phyloP scores from a whole-genome alignment of 2,888 invertebrate species.

The Troides helena region DNA sequence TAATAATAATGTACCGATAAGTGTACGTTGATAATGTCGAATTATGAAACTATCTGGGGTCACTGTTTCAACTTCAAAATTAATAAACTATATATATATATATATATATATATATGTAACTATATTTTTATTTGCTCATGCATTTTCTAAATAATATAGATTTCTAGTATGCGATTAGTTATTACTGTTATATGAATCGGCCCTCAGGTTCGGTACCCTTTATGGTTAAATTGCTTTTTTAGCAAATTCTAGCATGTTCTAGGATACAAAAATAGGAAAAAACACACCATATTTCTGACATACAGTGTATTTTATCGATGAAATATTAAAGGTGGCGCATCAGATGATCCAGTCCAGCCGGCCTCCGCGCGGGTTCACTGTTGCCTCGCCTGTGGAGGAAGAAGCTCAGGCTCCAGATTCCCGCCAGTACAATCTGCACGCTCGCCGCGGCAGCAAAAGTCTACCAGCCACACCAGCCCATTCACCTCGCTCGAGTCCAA shows the following conservation, averaged over 20 bases:
- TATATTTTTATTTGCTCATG: too few species aligned
- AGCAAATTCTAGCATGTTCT: too few species aligned
- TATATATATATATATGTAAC: too few species aligned
- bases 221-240: too few species aligned
- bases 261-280: too few species aligned
- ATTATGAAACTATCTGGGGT: background rate
- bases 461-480: constrained; percentile 84
- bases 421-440: constrained; percentile 49
- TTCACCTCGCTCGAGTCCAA: constrained; percentile 82
- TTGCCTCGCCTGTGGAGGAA: constrained; percentile 61
- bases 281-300: background rate
- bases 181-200: too few species aligned
- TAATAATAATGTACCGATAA: background rate
- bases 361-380: constrained; percentile 66
- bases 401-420: constrained; percentile 45
- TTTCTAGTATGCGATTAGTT: too few species aligned
- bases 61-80: background rate
- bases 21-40: background rate
- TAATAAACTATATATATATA: too few species aligned
- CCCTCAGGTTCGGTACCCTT: too few species aligned
- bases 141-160: too few species aligned
- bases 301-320: background rate
- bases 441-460: constrained; percentile 84
- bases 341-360: constrained; percentile 80
- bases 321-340: constrained; percentile 63